Conservation (phyloP, 2,888 invertebrate genomes). For the Meiosimyza platycephala region DNA sequence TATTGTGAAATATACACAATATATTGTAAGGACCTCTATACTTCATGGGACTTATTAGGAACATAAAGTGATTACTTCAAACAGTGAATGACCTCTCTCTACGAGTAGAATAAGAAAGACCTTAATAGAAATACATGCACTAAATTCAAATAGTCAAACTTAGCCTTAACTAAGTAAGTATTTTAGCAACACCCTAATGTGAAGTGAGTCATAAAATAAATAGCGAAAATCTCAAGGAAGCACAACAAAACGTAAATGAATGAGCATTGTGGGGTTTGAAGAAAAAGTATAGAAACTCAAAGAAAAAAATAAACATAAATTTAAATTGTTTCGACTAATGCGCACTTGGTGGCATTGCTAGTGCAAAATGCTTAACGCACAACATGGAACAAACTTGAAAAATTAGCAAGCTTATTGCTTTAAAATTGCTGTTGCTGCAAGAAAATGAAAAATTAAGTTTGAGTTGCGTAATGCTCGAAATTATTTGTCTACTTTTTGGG, state of each 20-base stretch:
- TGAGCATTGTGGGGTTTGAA: constrained; percentile 5
- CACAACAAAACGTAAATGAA: constrained; percentile 25
- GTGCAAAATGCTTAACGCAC: constrained; percentile 2
- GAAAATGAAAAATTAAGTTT: constrained; percentile 19
- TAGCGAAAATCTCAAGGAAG: constrained; percentile 28
- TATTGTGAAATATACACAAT: too few relatives aligned
- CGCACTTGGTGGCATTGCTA: neutral
- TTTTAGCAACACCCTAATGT: neutral
- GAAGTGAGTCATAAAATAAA: constrained; percentile 28
- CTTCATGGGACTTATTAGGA: too few relatives aligned
- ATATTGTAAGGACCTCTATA: too few relatives aligned
- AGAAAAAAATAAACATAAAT: neutral
- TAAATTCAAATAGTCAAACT: too few relatives aligned
- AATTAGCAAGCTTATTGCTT: constrained; percentile 26
- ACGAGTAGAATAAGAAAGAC: too few relatives aligned
- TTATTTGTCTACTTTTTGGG: too few relatives aligned
- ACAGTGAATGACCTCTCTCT: too few relatives aligned
- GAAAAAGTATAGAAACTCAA: neutral
- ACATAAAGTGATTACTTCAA: too few relatives aligned
- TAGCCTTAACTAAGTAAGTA: too few relatives aligned
- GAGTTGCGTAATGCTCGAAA: neutral
- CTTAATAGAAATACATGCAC: too few relatives aligned
- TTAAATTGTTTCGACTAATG: constrained; percentile 5
- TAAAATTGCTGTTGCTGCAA: constrained; percentile 20
- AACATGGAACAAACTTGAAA: constrained; percentile 9